A percentile compares a stretch with the other conserved stretches of the same genome.
phyloP scores from a whole-genome alignment of 2,888 invertebrate species.

The Ametastegia equiseti region DNA sequence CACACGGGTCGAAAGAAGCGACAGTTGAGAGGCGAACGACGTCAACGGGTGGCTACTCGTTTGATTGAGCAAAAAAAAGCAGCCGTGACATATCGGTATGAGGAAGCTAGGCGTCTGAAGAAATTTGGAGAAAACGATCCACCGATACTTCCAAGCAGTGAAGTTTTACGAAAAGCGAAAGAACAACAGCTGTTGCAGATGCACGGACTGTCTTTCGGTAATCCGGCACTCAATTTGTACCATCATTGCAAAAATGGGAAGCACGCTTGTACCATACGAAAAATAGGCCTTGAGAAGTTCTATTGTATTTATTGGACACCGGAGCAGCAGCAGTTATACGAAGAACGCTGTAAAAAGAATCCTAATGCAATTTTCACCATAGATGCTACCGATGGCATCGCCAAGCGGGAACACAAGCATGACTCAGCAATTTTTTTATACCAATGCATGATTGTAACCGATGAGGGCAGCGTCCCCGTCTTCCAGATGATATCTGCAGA shows the following conservation, averaged over 20 bases:
- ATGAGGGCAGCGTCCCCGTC: too few relatives aligned
- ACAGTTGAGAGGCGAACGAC: constrained; percentile 12
- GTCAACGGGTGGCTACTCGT: constrained; percentile 19
- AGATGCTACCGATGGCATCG: constrained; percentile 50
- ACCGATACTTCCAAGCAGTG: constrained; percentile 48
- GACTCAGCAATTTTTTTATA: constrained; percentile 49
- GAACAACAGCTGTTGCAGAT: constrained; percentile 28
- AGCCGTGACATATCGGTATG: constrained; percentile 23
- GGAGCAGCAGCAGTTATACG: constrained; percentile 49
- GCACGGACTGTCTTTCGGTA: constrained; percentile 20
- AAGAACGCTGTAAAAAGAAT: constrained; percentile 46
- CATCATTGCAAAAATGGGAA: constrained; percentile 31
- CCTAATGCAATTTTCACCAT: constrained; percentile 46
- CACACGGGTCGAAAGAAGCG: constrained; percentile 25
- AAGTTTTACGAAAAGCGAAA: constrained; percentile 34
- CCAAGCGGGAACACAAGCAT: constrained; percentile 25
- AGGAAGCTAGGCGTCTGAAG: constrained; percentile 9
- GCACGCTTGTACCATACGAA: constrained; percentile 51
- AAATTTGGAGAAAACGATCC: neutral
- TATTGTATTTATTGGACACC: constrained; percentile 52
- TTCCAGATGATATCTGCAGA: too few relatives aligned
- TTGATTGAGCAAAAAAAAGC: neutral
- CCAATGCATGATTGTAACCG: too few relatives aligned
- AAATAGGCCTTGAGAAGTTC: constrained; percentile 50
- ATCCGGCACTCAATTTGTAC: constrained; percentile 32